These are phyloP conservation scores for Rhinopithecus roxellana DNA, from an alignment of 2,113 vertebrate genomes.

Conservation along the genomic window DNA sequence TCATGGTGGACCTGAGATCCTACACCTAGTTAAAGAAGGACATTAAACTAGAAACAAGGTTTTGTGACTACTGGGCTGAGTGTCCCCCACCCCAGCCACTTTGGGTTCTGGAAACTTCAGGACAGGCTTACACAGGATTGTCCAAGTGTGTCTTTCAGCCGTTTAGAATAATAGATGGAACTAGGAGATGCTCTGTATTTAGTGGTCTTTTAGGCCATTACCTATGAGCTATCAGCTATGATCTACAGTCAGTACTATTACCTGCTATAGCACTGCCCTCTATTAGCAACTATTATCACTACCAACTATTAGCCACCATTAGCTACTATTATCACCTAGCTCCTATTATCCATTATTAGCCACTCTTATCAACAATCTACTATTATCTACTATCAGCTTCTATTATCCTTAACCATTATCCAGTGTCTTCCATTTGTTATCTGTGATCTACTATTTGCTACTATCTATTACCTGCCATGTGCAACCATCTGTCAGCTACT, in stretches of 20 bases:
- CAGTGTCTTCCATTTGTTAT: constrained; percentile 74
- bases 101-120: not conserved
- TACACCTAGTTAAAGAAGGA: not conserved
- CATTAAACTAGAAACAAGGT: not conserved
- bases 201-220: constrained; percentile 19
- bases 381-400: constrained; percentile 74
- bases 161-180: constrained; percentile 35
- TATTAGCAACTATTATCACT: constrained; percentile 72
- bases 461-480: constrained; percentile 59
- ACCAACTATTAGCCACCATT: constrained; percentile 72
- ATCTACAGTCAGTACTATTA: constrained; percentile 63
- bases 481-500: constrained; percentile 54
- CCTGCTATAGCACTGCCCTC: constrained; percentile 68
- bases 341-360: constrained; percentile 76
- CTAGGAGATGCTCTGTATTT: not conserved
- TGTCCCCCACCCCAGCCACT: no score
- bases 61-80: not conserved
- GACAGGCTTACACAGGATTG: not conserved
- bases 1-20: not conserved
- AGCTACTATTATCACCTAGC: constrained; percentile 67
- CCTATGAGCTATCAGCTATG: constrained; percentile 41
- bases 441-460: constrained; percentile 67
- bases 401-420: constrained; percentile 70
- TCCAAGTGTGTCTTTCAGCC: not conserved
- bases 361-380: constrained; percentile 68